Base-by-base conservation (phyloP, 2,113 vertebrate species). In the Pimephales promelas region DNA sequence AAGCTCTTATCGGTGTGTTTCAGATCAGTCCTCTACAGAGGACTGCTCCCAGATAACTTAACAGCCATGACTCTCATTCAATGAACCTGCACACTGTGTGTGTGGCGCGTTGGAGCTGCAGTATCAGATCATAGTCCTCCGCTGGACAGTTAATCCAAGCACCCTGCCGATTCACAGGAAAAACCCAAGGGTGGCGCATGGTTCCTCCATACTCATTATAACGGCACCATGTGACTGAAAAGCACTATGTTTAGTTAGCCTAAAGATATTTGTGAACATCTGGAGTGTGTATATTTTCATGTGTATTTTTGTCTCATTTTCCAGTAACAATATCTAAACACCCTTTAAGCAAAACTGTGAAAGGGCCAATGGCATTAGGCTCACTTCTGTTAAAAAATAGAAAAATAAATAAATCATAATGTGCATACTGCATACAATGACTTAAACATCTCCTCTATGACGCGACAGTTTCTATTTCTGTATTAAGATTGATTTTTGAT, bases 1-100 rank as follows among this genome's bases (percentile, higher is more conserved):
- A 61, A 62, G 57, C 76, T n/a, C 57, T 57, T 85, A 85, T 76
- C 71, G 57, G 78, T 56, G 43, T 14, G 40, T 68, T 47, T 82
- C 71, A 68, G 84, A 83, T 66, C n/a, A 74, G 40, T 34, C n/a
- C 26, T 62, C 24, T 62, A 43, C 36, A 13, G 45, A 76, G 45
- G 40, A 40, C 40, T 52, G 49, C 45, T 28, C 16, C 43, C n/a
- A 75, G 59, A 81, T 45, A 56, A 36, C 49, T 28, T 52, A 81
- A 62, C 77, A 62, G 56, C 45, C 78, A 22, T 62, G n/a, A 79
- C 57, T 62, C 28, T 62, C 47, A 24, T 57, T 10, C 59, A 52
- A 20, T 43, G 61, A 47, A 56, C 71, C 56, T 47, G 36, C 26
- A 64, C 18, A 26, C 28, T 18, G n/a, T 75, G 22, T 75, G 22